Evolutionary conservation across 2,888 invertebrate species (phyloP).

Genomic region (Lottia gigantea): DNA sequence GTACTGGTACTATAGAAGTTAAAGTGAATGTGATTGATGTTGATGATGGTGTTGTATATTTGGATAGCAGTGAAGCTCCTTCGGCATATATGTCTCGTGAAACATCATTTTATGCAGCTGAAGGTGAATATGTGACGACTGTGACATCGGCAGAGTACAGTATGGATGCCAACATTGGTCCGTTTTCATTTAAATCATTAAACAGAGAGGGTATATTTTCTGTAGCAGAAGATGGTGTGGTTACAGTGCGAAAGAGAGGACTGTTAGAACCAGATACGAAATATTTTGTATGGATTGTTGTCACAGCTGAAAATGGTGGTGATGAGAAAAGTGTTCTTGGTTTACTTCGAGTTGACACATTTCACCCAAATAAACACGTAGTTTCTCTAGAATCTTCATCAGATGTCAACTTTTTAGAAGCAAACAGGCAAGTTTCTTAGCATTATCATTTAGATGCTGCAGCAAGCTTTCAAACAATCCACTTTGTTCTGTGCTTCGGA

Average conservation of each 20-base stretch:
- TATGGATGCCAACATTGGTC: background rate
- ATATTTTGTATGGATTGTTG: conserved; percentile 28
- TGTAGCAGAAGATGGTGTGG: conserved; percentile 36
- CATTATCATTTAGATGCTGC: background rate
- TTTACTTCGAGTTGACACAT: conserved; percentile 37
- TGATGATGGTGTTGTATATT: conserved; percentile 20
- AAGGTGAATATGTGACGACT: conserved; percentile 30
- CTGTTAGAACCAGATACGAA: conserved; percentile 22
- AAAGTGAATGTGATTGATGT: conserved; percentile 37
- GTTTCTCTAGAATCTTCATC: conserved; percentile 18
- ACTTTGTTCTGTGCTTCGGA: no score
- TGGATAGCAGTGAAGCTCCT: background rate
- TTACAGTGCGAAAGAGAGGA: conserved; percentile 28
- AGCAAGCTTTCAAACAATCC: background rate
- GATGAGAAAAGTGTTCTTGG: conserved; percentile 19
- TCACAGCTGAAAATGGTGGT: background rate
- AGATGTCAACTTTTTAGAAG: background rate
- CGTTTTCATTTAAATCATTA: background rate
- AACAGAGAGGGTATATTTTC: conserved; percentile 26
- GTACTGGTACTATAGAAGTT: conserved; percentile 28
- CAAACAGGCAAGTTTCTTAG: background rate
- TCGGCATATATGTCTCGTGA: conserved; percentile 35
- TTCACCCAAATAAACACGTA: conserved; percentile 32
- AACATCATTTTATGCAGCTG: conserved; percentile 30
- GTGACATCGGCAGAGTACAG: conserved; percentile 25